Evolutionary conservation across 2,797 vertebrate genomes (phyloP).

Genomic region (Heteromormyrus szaboi): DNA sequence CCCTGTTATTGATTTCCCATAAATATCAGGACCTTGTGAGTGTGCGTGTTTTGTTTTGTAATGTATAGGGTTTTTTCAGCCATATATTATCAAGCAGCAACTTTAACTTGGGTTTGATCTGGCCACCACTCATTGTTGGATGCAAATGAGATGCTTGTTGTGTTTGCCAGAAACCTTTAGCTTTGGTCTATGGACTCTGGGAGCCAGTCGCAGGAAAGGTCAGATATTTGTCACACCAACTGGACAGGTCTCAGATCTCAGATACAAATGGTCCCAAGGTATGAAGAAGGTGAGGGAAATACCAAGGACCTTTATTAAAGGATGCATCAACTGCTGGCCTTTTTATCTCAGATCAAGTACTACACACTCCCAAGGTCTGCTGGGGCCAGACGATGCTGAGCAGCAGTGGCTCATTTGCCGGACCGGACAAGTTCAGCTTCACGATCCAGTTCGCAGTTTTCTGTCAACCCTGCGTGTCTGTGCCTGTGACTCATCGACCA

Average conservation of each 20-base stretch:
- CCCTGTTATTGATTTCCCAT: not conserved
- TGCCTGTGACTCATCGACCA: not conserved
- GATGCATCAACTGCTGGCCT: not conserved
- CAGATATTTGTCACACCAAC: not conserved
- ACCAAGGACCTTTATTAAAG: not conserved
- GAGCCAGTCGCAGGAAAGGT: not conserved
- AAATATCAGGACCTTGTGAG: not conserved
- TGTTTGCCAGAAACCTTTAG: not conserved
- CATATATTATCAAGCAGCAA: not conserved
- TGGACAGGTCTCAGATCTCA: not conserved
- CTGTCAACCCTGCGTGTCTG: not conserved
- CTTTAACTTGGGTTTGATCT: not conserved
- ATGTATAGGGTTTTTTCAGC: not conserved
- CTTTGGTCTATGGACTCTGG: not conserved
- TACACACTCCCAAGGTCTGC: not conserved
- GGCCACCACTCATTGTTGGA: not conserved
- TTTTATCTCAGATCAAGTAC: not conserved
- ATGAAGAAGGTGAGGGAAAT: not conserved
- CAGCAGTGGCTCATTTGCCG: not conserved
- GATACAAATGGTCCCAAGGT: not conserved
- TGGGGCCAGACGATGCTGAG: not conserved
- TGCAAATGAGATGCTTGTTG: not conserved
- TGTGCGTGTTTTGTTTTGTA: not conserved
- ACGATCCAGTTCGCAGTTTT: not conserved
- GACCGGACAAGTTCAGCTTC: not conserved